phyloP scores from a whole-genome alignment of 2,113 vertebrate species.

The Halcyon malimbica region DNA sequence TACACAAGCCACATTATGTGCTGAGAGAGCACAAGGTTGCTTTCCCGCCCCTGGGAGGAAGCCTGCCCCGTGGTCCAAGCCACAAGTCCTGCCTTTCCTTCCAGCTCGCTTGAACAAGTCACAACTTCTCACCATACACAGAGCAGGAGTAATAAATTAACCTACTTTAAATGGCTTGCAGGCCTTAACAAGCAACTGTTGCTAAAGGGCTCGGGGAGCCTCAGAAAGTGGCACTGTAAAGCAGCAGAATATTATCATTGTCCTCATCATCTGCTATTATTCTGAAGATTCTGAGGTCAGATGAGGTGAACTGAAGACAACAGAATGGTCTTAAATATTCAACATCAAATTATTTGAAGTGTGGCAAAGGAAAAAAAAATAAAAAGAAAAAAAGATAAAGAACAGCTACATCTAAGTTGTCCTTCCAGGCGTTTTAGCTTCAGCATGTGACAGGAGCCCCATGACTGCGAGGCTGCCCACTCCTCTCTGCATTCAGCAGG shows the following conservation, averaged over 20 bases:
- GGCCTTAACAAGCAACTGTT: background rate
- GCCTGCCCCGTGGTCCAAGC: background rate
- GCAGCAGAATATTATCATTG: background rate
- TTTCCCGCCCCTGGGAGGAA: background rate
- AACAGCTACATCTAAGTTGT: background rate
- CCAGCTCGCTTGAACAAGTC: background rate
- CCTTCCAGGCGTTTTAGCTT: slow-evolving; percentile 6
- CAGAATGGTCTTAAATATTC: slow-evolving; percentile 17
- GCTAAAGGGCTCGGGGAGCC: background rate
- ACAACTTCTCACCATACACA: background rate
- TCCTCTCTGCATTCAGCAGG: background rate
- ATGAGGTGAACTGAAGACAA: slow-evolving; percentile 28
- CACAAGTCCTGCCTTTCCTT: background rate
- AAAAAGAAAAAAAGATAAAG: background rate
- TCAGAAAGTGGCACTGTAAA: background rate
- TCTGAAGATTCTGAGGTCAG: background rate
- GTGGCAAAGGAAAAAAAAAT: background rate
- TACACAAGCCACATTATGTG: rapidly evolving
- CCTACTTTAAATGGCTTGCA: slow-evolving; percentile 22
- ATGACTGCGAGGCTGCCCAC: rapidly evolving
- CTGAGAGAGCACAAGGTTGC: background rate
- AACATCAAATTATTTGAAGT: slow-evolving; percentile 28
- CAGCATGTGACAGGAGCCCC: background rate
- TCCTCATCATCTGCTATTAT: slow-evolving; percentile 3
- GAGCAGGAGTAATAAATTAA: slow-evolving; percentile 6